These are phyloP conservation scores for Castor canadensis DNA, from an alignment of 2,113 vertebrate genomes.

Conservation along the genomic window DNA sequence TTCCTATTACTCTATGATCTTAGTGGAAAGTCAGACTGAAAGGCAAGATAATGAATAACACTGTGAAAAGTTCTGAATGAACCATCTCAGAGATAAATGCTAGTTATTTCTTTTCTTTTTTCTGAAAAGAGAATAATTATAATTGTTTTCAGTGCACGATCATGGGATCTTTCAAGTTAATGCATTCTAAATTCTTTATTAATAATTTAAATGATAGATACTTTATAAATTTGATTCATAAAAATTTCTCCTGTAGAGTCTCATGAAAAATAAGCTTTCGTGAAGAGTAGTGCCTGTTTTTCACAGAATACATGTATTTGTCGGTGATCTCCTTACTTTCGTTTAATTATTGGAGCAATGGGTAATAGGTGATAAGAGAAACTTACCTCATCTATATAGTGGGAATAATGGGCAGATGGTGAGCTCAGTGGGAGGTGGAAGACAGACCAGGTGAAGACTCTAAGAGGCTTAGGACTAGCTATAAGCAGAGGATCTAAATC, in stretches of 20 bases:
- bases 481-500: fast-evolving
- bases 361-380: background rate
- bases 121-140: slow-evolving; percentile 41
- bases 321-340: background rate
- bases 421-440: background rate
- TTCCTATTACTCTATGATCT: background rate
- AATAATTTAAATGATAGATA: slow-evolving; percentile 63
- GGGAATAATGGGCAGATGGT: background rate
- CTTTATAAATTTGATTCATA: slow-evolving; percentile 41
- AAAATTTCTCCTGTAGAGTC: background rate
- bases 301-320: background rate
- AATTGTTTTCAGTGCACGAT: slow-evolving; percentile 32
- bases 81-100: background rate
- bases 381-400: background rate
- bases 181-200: slow-evolving; percentile 43
- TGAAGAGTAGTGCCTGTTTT: background rate
- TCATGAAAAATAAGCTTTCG: slow-evolving; percentile 46
- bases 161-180: slow-evolving; percentile 29
- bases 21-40: background rate
- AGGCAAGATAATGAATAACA: background rate
- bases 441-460: background rate
- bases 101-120: background rate
- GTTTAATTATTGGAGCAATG: background rate
- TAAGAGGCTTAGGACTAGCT: background rate
- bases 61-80: background rate